Evolutionary conservation across 2,888 invertebrate species (phyloP), one percentile per base, ranked within the genome.

Genomic region (Epistrophe grossulariae): DNA sequence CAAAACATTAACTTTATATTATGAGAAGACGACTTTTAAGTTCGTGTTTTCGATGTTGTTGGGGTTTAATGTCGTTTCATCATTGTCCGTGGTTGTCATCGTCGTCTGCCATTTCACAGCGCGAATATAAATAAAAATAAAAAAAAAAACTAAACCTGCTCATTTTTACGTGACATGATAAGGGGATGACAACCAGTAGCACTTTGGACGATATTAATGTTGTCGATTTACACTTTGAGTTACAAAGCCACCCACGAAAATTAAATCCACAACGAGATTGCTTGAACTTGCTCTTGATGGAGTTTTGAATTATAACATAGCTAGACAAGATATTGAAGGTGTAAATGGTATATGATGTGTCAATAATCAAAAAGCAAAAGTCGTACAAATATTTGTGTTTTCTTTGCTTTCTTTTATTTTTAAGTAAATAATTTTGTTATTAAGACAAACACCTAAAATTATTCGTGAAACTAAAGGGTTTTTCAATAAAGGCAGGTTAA

Each of bases 1-100:
- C 55, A 57, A 40, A 35, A 71, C 70, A 81, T 81, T 70, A 76
- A 81, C 62, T 70, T 70, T 70, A 76, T 31, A 31, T 55, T 55
- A 28, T 15, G 15, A 28, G 55, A 24, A 24, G 52, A 55, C n/a
- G 52, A 55, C n/a, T 31, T 55, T 55, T 9, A 55, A n/a, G 55
- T 55, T 55, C 55, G 55, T 82, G 59, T 17, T 35, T 17, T 38
- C 5, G 35, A 11, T 15, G 59, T 59, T 2, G 15, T 55, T 17
- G 40, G 38, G 57, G 40, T 55, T 72, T 64, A 71, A 57, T 43
- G 55, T 71, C 71, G 17, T n/a, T 62, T 31, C 31, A 17, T 17
- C 31, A n/a, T 6, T 35, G 7, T 17, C 59, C 10, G 8, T 24
- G 9, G 31, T 11, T 45, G 11, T 50, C 2, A 10, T 19, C 28